Base-by-base conservation (phyloP, 2,113 vertebrate species). In the Xerus inauris region DNA sequence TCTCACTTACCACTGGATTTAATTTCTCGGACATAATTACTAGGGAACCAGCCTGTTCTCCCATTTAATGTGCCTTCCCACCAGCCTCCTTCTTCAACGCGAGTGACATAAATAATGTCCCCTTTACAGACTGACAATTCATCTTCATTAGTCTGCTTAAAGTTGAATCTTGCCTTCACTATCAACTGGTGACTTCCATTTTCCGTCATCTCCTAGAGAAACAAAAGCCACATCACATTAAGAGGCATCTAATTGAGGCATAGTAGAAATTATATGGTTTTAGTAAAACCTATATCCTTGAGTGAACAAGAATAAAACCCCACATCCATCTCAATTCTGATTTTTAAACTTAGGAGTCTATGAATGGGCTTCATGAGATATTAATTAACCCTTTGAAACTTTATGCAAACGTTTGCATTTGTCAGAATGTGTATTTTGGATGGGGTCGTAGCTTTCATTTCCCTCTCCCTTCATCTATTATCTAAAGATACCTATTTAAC, bases 101-200 rank as follows among this genome's bases (percentile, higher is more conserved):
- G 99, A 62, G 99, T 99, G 97, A 99, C 99, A 47, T 99, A 98
- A 98, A 99, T 99, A 97, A 99, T 96, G 76, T 99, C 99, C 22
- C 99, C 99, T 98, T 99, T 99, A 97, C 89, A 99, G 97, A 99
- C 99, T 0, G 99, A 99, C 92, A 99, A 98, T 96, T 99, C 99
- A 79, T 99, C 99, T 97, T 99, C 99, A n/a, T 99, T 99, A 97
- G 99, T 99, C 98, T 99, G 99, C 97, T 99, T 99, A 98, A 99
- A 99, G 98, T 99, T 99, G 98, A 99, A 99, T 98, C 99, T 99
- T 26, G 99, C 99, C 98, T 99, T 99, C 97, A 99, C 99, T 98
- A 99, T 98, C 98, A 99, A 97, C 98, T 99, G 93, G 98, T 99
- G 75, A 95, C 98, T 98, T 80, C 99, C 99, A 98, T 99, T 99